Base-by-base conservation (phyloP, 2,888 invertebrate genomes). In the Acleris holmiana region DNA sequence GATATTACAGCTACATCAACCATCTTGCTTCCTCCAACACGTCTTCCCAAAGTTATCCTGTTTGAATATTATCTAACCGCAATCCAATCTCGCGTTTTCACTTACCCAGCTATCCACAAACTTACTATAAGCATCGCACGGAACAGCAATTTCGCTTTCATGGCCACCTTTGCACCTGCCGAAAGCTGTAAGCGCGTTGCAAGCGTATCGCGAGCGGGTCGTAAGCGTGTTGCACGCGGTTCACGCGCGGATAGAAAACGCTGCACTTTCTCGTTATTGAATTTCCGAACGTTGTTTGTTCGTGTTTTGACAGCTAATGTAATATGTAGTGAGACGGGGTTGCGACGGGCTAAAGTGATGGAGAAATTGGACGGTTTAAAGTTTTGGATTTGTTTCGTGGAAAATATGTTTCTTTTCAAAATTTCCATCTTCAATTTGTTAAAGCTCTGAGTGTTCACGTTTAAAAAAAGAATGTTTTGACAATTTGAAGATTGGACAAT, bases 251-350 rank as follows among this genome's bases (percentile, higher is more conserved):
- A 35, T 35, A 2, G 35, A 35, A 4, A 35, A 35, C 35, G 35
- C 35, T 35, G 35, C 35, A 13, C 35, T 35, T 35, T 35, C 35
- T 35, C 4, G 35, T 61, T 67, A 47, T 58, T 56, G 54, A 35
- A 41, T 59, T 41, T 58, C 63, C 66, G 68, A 62, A 67, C 59
- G 62, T 72, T 82, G 76, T 80, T 79, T 76, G 78, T 74, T 74
- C 74, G 79, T 78, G 80, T 83, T 82, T 79, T 83, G 86, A 84
- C 83, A 78, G 78, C 77, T 84, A 83, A 84, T 81, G 79, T 82
- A 81, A 85, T 84, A 83, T 81, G 82, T 79, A 82, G 75, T 78
- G 78, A 75, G 82, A 80, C 71, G 77, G 78, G 82, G 80, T 79
- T 84, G 78, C 72, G 82, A 79, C 70, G 23, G 3, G 23, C 15